These are phyloP conservation scores for Rhinopomastus cyanomelas DNA, from an alignment of 2,113 vertebrate species.

Conservation along the genomic window DNA sequence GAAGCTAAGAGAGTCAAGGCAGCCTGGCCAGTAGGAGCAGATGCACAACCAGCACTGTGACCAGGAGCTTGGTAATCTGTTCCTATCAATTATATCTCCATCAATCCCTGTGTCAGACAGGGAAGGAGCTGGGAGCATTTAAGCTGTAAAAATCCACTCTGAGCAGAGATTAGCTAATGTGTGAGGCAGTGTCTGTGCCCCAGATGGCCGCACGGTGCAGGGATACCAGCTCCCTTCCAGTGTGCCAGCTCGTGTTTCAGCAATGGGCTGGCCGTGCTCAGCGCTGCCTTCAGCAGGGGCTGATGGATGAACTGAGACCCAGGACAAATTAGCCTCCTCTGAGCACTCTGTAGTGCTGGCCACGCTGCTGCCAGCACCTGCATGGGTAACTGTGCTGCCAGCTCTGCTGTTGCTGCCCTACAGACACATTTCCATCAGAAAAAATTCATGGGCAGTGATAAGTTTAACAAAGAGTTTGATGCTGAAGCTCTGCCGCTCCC, in stretches of 20 bases:
- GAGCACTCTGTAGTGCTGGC: neutral
- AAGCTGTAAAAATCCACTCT: neutral
- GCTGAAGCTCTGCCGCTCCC: neutral
- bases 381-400: neutral
- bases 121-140: neutral
- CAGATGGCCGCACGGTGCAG: neutral
- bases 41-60: fast-evolving
- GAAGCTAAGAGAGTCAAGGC: too few species aligned
- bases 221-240: neutral
- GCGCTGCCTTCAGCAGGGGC: neutral
- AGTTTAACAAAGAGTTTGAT: neutral
- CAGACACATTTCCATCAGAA: fast-evolving
- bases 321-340: neutral
- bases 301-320: neutral
- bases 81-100: neutral
- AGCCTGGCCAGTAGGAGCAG: neutral
- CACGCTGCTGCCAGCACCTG: neutral
- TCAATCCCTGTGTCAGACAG: neutral
- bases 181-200: neutral
- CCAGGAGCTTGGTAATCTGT: neutral
- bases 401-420: neutral
- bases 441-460: neutral
- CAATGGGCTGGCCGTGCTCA: neutral
- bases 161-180: neutral
- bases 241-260: neutral